Evolutionary conservation across 2,113 vertebrate species (phyloP).

Genomic region (Protobothrops flavoviridis): DNA sequence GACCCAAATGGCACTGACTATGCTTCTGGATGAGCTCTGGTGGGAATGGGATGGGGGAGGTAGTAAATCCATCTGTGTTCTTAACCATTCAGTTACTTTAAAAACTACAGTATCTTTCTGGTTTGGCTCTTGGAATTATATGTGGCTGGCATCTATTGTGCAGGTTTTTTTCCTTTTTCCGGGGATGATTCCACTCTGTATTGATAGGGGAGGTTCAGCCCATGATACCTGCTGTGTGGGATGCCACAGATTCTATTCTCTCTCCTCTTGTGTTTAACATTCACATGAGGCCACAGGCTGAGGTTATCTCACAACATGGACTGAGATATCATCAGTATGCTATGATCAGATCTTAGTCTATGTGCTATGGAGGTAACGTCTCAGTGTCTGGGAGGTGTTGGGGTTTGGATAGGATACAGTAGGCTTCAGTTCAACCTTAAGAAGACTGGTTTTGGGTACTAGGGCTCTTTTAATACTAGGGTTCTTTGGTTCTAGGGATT

Average conservation of each 20-base stretch:
- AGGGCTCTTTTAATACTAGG: neutral
- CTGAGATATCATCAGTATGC: neutral
- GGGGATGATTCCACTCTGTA: neutral
- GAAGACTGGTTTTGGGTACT: neutral
- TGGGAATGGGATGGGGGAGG: neutral
- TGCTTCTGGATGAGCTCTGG: neutral
- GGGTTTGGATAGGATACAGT: neutral
- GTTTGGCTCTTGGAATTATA: neutral
- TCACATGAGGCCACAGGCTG: neutral
- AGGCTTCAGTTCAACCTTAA: neutral
- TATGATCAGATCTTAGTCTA: neutral
- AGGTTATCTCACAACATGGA: neutral
- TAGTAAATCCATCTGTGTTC: neutral
- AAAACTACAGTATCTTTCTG: neutral
- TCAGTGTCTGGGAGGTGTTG: neutral
- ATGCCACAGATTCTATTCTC: neutral
- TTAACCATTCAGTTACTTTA: neutral
- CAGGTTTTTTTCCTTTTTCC: neutral
- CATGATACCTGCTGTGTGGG: neutral
- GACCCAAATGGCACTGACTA: neutral
- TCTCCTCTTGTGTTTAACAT: neutral
- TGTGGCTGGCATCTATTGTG: neutral
- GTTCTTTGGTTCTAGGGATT: neutral
- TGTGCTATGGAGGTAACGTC: neutral
- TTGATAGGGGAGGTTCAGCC: neutral